Percentiles rank a stretch among this genome's conserved stretches.
These are phyloP conservation scores for Pyralis farinalis DNA, from an alignment of 2,888 invertebrate species.

Conservation along the genomic window DNA sequence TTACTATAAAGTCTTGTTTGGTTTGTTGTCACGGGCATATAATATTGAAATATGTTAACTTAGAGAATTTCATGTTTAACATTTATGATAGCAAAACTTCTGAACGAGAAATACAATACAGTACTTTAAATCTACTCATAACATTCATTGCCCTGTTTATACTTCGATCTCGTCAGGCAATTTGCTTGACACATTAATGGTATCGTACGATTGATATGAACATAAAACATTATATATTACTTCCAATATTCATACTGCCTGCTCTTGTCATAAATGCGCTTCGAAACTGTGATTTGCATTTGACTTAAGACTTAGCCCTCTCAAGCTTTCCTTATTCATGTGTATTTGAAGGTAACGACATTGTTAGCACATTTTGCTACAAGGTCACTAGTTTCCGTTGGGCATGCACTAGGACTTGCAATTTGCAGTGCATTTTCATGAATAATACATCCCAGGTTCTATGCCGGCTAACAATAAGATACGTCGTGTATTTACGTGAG, in stretches of 20 bases:
- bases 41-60: too few species aligned
- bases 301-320: conserved; percentile 11
- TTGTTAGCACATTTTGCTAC: conserved; percentile 29
- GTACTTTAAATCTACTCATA: too few species aligned
- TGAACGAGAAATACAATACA: too few species aligned
- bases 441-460: conserved; percentile 48
- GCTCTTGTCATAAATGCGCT: not conserved
- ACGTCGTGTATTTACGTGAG: conserved; percentile 41
- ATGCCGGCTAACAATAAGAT: conserved; percentile 36
- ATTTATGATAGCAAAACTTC: too few species aligned
- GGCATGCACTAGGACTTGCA: conserved; percentile 36
- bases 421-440: conserved; percentile 45
- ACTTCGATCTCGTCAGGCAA: too few species aligned
- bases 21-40: too few species aligned
- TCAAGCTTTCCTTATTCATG: conserved; percentile 20
- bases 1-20: too few species aligned
- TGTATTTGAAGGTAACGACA: conserved; percentile 25
- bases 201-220: too few species aligned
- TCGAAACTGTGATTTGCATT: conserved; percentile 18
- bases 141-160: too few species aligned
- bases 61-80: too few species aligned
- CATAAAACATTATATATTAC: too few species aligned
- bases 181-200: too few species aligned
- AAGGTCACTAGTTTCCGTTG: conserved; percentile 41
- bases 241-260: not conserved